Percentiles rank a stretch among this genome's conserved stretches.
These are phyloP conservation scores for Trematocara nigrifrons DNA, from an alignment of 2,113 vertebrate species.

Conservation along the genomic window DNA sequence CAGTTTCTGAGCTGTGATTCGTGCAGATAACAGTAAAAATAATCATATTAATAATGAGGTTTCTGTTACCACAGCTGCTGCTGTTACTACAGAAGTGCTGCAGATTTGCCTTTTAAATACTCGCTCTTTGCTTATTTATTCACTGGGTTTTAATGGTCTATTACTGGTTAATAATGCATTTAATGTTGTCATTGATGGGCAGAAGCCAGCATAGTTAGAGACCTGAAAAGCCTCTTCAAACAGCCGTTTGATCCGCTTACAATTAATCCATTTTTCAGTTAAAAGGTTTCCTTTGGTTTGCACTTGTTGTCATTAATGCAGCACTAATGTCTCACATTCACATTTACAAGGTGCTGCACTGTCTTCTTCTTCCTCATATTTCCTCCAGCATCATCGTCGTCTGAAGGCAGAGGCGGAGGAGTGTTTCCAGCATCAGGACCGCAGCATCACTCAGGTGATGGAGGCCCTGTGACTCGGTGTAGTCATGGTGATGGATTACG, in stretches of 20 bases:
- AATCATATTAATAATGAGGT: not conserved
- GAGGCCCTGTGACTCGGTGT: constrained; percentile 1
- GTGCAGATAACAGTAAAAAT: accelerated
- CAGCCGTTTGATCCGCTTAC: not conserved
- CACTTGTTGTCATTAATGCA: not conserved
- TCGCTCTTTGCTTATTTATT: not conserved
- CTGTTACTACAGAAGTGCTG: not conserved
- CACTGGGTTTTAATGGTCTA: not conserved
- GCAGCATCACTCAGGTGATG: constrained; percentile 26
- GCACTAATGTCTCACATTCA: accelerated
- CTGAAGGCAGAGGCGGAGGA: not conserved
- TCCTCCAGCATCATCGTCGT: not conserved
- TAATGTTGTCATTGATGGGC: not conserved
- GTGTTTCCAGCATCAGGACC: not conserved
- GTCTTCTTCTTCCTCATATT: not conserved
- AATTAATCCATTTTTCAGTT: not conserved
- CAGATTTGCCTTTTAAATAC: not conserved
- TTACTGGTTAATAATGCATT: not conserved
- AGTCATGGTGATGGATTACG: constrained; percentile 26
- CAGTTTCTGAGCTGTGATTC: not conserved
- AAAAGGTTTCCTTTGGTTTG: not conserved
- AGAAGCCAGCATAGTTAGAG: not conserved
- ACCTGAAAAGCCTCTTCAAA: not conserved
- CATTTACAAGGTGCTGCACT: not conserved
- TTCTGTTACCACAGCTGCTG: not conserved